Evolutionary conservation across 2,888 invertebrate species (phyloP), one percentile per base, ranked within the genome.

Genomic region (Chouioia cunea): DNA sequence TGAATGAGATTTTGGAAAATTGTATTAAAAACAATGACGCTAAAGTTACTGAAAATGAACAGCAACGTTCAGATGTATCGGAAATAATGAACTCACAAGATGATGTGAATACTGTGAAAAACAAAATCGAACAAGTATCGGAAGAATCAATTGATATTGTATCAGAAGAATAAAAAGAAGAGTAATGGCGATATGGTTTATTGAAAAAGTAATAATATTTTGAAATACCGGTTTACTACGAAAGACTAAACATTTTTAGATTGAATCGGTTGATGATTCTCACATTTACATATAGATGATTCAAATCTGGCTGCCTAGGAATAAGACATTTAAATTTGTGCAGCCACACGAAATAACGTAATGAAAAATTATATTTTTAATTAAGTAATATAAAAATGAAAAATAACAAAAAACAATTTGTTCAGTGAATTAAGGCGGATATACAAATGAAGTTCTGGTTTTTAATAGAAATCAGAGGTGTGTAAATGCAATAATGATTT

Each of bases 401-500:
- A 59, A 58, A 56, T 36, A 58, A 58, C n/a, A 47, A 56, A 54
- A 70, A 73, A 73, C 68, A 68, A 65, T 70, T 73, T 73, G 67
- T 73, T 73, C 73, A 62, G 57, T 27, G 54, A 54, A 60, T 68
- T 57, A 46, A 65, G 15, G 53, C 36, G 56, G 65, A 50, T 46
- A 66, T 36, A 20, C 56, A 20, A 60, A 62, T 23, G 56, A 70
- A 56, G 57, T 74, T 64, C 65, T 64, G 56, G 71, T 70, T 71
- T 66, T 63, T 70, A 16, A 72, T 57, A 71, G 53, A 59, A n/a
- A 58, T 70, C 52, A 53, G 59, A 63, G 58, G 65, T 75, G 44
- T 69, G 67, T 68, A 36, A 59, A 56, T 65, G 69, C 71, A 74
- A 70, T 74, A 67, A 74, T 56, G 65, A 67, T 65, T 63, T 69